Evolutionary conservation across 2,888 invertebrate genomes (phyloP).

Genomic region (Zygothrica quintamaculata): DNA sequence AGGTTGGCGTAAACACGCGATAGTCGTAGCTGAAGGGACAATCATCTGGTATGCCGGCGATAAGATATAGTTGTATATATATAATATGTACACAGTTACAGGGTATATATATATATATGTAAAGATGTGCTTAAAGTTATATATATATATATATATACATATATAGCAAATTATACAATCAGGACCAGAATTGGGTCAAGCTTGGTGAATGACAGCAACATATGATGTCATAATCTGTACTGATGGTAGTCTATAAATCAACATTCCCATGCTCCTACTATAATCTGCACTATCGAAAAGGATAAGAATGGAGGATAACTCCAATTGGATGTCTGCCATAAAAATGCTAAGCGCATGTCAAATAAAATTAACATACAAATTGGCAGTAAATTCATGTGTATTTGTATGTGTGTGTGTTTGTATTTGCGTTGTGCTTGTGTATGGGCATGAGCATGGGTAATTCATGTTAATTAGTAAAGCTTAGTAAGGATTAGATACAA

Average conservation of each 20-base stretch:
- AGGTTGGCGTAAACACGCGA: constrained; percentile 22
- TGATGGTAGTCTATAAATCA: constrained; percentile 31
- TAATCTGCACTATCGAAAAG: constrained; percentile 3
- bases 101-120: constrained; percentile 1
- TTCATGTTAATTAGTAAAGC: constrained; percentile 48
- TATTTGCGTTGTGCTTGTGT: too few relatives aligned
- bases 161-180: constrained; percentile 2
- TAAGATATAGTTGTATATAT: constrained; percentile 35
- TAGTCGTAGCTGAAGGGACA: constrained; percentile 35
- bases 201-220: constrained; percentile 39
- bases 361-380: constrained; percentile 65
- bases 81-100: constrained; percentile 16
- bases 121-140: too few relatives aligned
- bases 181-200: constrained; percentile 36
- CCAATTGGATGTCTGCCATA: constrained; percentile 22
- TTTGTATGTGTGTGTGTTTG: not conserved
- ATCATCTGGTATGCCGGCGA: constrained; percentile 27
- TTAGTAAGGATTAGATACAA: constrained; percentile 4
- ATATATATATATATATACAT: not conserved
- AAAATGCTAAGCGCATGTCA: constrained; percentile 37
- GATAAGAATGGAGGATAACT: constrained; percentile 15
- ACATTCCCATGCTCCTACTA: constrained; percentile 1
- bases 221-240: constrained; percentile 65
- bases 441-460: constrained; percentile 13
- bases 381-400: constrained; percentile 25